Evolutionary conservation across 2,113 vertebrate genomes (phyloP), one percentile per base, ranked within the genome.

Genomic region (Limanda limanda): DNA sequence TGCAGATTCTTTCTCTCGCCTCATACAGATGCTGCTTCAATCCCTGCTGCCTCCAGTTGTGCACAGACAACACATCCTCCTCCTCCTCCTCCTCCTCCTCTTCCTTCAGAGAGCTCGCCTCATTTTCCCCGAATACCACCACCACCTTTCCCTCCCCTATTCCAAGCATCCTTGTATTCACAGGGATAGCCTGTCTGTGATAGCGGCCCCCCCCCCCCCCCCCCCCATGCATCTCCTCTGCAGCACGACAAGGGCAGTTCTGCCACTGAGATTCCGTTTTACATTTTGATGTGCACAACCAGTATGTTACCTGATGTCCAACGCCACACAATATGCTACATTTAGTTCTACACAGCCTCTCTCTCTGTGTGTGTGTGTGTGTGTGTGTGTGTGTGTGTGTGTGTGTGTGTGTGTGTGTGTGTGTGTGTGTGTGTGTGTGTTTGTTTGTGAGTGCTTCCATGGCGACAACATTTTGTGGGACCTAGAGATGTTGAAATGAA

Each of bases 21-120:
- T 87, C 78, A 77, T 47, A 80, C 81, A 81, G 88, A 89, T 82
- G 80, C 76, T 75, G 82, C 78, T 83, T 74, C 79, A 21, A 65
- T 81, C 79, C 48, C 75, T 45, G 75, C 82, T 86, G 81, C 77
- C 55, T 88, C 74, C 84, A 81, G 81, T 81, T 86, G 88, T 81
- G 86, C 74, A 74, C 74, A 80, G 59, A 78, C 87, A 82, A 74
- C 20, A 64, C 57, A 71, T 73, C 62, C 69, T 74, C 72, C 70
- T 78, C 66, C 74, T 76, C 76, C 70, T 78, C 66, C 74, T 76
- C 76, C 52, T 76, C 59, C 66, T 84, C 59, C 81, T 75, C 56
- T 68, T 68, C 67, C 17, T 72, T 54, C 70, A 67, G 68, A 86
- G 76, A 90, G 71, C 62, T 78, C 79, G 69, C 68, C 86, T 78